A percentile compares a stretch with the other conserved stretches of the same genome.
Conservation (phyloP, 1,140 invertebrate species). For the Drosophila paulistorum region DNA sequence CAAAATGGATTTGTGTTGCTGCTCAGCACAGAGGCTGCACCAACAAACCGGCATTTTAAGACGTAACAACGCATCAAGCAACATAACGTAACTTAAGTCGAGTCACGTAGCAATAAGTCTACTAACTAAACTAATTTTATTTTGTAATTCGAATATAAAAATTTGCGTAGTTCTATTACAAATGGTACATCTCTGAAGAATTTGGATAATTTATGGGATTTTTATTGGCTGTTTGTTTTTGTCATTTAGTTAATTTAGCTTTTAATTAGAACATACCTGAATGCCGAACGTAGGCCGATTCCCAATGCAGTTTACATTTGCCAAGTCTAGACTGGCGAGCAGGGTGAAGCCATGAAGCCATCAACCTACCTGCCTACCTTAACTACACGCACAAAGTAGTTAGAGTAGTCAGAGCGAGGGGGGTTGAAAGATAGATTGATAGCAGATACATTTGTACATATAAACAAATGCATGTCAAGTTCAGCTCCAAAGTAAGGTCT, state of each 20-base stretch:
- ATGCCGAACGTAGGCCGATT: conserved; percentile 64
- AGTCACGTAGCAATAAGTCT: background rate
- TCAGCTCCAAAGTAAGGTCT: conserved; percentile 66
- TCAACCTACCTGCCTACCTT: conserved; percentile 41
- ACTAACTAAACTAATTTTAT: background rate
- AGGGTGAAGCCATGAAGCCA: conserved; percentile 5
- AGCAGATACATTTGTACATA: background rate
- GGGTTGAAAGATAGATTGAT: background rate
- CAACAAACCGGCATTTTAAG: conserved; percentile 50
- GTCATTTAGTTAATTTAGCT: conserved; percentile 47
- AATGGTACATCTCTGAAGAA: background rate
- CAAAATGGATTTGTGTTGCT: conserved; percentile 33
- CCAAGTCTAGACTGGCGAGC: conserved; percentile 34
- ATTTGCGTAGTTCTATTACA: background rate
- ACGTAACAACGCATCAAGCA: conserved; percentile 15
- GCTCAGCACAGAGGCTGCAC: conserved; percentile 20
- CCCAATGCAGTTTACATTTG: conserved; percentile 73
- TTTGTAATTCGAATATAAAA: no score
- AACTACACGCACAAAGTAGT: conserved; percentile 49
- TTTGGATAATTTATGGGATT: conserved; percentile 25
- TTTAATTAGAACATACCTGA: conserved; percentile 72
- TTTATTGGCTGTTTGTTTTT: conserved; percentile 27
- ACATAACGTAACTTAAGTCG: conserved; percentile 27
- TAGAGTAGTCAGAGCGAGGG: background rate
- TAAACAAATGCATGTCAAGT: conserved; percentile 71